Evolutionary conservation across 2,888 invertebrate species (phyloP), one percentile per base, ranked within the genome.

Genomic region (Osmoderma eremita): DNA sequence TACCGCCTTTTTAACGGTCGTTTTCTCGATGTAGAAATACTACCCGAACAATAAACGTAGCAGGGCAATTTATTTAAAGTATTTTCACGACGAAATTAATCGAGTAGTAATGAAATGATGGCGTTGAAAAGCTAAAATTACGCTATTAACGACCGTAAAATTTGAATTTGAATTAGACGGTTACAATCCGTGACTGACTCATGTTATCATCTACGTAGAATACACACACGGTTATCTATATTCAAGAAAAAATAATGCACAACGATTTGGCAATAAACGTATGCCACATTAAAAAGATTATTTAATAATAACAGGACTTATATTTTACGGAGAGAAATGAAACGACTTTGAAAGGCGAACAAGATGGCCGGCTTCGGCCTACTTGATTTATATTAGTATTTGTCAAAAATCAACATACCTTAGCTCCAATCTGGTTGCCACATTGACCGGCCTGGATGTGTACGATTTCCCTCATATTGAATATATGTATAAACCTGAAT

Each of bases 391-490:
- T 12, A 15, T 5, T 24, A 61, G 38, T 36, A 62, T 49, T 24
- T 24, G 15, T 48, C 8, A 48, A 67, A 49, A 48, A 39, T 22
- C 10, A 38, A 75, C 76, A 82, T 82, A 93, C 94, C 90, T 94
- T 94, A 70, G 93, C 92, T 76, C 94, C 94, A 79, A 94, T 94
- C 83, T 94, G 94, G 81, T 88, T 88, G 70, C 88, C 88, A 79
- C 88, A 88, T 78, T 88, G 88, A 70, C 88, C 88, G 73, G 90
- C 93, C 82, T 94, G 94, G 71, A 94, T 85, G 83, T 94, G 93
- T 74, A 94, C 92, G 77, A 94, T 94, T 89, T 94, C 94, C 84
- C 94, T 89, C 94, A 94, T 94, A 69, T 70, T 63, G 58, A 24
- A 51, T 38, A 17, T 39, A 39, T 54, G 63, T 48, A 53, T 53